Base-by-base conservation (phyloP, 2,888 invertebrate species). In the Anoplius nigerrimus region DNA sequence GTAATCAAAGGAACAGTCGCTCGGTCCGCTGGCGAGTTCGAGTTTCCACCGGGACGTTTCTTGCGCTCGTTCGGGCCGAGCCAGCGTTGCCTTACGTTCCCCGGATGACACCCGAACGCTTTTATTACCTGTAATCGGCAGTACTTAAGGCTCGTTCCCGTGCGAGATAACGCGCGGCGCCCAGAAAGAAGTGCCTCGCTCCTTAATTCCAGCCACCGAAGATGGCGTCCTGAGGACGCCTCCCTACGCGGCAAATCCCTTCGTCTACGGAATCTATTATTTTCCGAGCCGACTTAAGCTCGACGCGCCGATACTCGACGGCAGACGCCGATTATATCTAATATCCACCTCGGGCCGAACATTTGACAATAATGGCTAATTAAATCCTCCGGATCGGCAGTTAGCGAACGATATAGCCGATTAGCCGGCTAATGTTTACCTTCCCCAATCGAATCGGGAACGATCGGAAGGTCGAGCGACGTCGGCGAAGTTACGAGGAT, bases 81-180 rank as follows among this genome's bases (percentile, higher is more conserved):
- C 62, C 61, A 81, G 79, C 80, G 79, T 82, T 58, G 77, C 82
- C 81, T 77, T 82, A 81, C 80, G 80, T 86, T 85, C 83, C 66
- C 75, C 62, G 78, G 81, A 84, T 86, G 84, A 84, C 84, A 85
- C 80, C 79, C 83, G 76, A 85, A 85, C 82, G 81, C 83, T 86
- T 87, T 86, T 86, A 87, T 87, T 87, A 84, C 86, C 82, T 76
- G 80, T 84, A 86, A 86, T 87, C 85, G 83, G 72, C 78, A 74
- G 78, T 79, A 72, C 76, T 82, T 75, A 76, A 83, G 83, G 79
- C 78, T 75, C 82, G 78, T 80, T 74, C 78, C 69, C 66, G 78
- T 76, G 75, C 74, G 75, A 81, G 84, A 84, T 86, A 85, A 84
- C 79, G 81, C 81, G 86, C 85, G 87, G 84, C 79, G 80, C 79